Evolutionary conservation across 2,113 vertebrate species (phyloP).

Genomic region (Mastomys natalensis): DNA sequence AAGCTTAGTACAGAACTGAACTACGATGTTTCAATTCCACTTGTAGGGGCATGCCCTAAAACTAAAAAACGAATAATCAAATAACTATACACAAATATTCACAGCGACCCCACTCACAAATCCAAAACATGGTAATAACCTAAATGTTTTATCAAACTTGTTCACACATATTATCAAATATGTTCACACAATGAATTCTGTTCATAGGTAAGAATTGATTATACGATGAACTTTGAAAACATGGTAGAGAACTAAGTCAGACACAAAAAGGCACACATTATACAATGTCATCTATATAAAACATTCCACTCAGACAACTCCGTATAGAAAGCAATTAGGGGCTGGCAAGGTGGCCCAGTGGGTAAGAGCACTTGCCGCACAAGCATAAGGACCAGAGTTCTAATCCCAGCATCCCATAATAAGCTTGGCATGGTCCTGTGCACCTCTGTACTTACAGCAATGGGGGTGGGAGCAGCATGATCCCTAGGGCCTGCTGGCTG

Average conservation of each 20-base stretch:
- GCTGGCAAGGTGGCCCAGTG: not conserved
- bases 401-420: not conserved
- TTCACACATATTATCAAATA: not conserved
- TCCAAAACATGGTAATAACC: not conserved
- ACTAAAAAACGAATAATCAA: conserved; percentile 7
- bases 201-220: not conserved
- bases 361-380: not conserved
- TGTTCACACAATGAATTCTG: not conserved
- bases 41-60: not conserved
- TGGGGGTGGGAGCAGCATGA: not conserved
- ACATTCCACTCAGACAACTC: not conserved
- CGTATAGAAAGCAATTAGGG: not conserved
- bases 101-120: not conserved
- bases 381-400: not conserved
- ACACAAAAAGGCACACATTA: not conserved
- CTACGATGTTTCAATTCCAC: not conserved
- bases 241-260: not conserved
- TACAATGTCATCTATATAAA: not conserved
- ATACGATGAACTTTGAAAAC: not conserved
- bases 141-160: not conserved
- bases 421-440: not conserved
- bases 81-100: not conserved
- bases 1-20: not conserved
- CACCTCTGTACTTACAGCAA: not conserved
- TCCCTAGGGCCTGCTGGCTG: not conserved